phyloP scores from a whole-genome alignment of 2,797 vertebrate genomes.

The Trichosurus vulpecula region DNA sequence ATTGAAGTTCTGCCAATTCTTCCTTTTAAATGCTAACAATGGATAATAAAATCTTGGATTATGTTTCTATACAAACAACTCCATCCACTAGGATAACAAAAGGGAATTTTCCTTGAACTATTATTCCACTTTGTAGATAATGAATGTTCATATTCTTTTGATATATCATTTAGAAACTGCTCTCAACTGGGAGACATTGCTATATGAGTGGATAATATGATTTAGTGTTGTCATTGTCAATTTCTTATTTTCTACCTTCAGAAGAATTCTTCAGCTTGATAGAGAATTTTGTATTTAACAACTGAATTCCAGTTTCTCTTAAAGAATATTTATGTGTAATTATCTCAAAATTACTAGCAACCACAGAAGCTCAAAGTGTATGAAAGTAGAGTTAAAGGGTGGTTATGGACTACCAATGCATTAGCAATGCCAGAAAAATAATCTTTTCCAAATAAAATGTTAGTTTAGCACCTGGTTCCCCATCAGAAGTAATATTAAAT shows the following conservation, averaged over 20 bases:
- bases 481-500: slow-evolving; percentile 38
- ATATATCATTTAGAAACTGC: slow-evolving; percentile 48
- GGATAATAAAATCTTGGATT: slow-evolving; percentile 46
- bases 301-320: neutral
- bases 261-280: neutral
- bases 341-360: slow-evolving; percentile 32
- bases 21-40: slow-evolving; percentile 33
- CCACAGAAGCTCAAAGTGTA: neutral
- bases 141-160: slow-evolving; percentile 44
- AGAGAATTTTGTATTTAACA: neutral
- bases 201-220: slow-evolving; percentile 2
- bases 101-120: slow-evolving; percentile 44
- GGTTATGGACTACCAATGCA: neutral
- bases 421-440: slow-evolving; percentile 15
- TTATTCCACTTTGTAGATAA: slow-evolving; percentile 46
- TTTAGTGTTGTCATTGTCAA: slow-evolving; percentile 2
- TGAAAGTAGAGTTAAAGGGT: slow-evolving; percentile 7
- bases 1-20: slow-evolving; percentile 27
- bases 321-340: neutral
- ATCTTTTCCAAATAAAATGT: slow-evolving; percentile 2
- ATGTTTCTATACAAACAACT: slow-evolving; percentile 35
- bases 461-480: neutral
- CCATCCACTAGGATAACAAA: slow-evolving; percentile 40
- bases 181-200: slow-evolving; percentile 20
- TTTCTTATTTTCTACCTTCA: slow-evolving; percentile 5